phyloP scores from a whole-genome alignment of 1,140 invertebrate genomes.

The Ostrea denselamellosa region DNA sequence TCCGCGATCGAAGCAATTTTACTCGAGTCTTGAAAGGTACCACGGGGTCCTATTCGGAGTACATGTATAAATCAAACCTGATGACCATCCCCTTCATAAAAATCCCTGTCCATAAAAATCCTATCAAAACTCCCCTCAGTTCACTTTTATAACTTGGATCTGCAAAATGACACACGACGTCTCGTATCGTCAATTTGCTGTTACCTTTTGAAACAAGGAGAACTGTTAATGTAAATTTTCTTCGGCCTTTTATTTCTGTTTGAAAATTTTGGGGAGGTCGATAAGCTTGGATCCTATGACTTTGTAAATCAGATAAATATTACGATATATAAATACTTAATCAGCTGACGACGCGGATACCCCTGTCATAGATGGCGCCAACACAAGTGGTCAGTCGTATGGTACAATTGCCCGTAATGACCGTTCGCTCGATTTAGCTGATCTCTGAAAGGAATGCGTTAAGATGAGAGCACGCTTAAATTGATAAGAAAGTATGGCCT shows the following conservation, averaged over 20 bases:
- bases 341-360: conserved; percentile 22
- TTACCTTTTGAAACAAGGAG: conserved; percentile 25
- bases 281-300: conserved; percentile 24
- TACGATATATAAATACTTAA: conserved; percentile 37
- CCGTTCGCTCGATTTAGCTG: conserved; percentile 20
- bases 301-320: conserved; percentile 37
- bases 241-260: conserved; percentile 21
- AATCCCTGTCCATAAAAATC: conserved; percentile 19
- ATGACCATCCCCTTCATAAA: background rate
- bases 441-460: conserved; percentile 37
- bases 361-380: conserved; percentile 9
- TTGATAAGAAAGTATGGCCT: conserved; percentile 13
- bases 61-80: conserved; percentile 5
- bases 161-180: background rate
- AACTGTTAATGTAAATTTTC: conserved; percentile 26
- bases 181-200: conserved; percentile 5
- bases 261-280: conserved; percentile 29
- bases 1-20: conserved; percentile 29
- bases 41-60: background rate
- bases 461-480: background rate
- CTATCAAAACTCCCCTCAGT: conserved; percentile 12
- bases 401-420: conserved; percentile 1
- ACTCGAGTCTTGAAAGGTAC: conserved; percentile 27
- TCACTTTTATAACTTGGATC: background rate
- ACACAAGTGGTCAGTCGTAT: conserved; percentile 2